Conservation (phyloP, 1,140 invertebrate genomes). For the Drosophila pallidifrons region DNA sequence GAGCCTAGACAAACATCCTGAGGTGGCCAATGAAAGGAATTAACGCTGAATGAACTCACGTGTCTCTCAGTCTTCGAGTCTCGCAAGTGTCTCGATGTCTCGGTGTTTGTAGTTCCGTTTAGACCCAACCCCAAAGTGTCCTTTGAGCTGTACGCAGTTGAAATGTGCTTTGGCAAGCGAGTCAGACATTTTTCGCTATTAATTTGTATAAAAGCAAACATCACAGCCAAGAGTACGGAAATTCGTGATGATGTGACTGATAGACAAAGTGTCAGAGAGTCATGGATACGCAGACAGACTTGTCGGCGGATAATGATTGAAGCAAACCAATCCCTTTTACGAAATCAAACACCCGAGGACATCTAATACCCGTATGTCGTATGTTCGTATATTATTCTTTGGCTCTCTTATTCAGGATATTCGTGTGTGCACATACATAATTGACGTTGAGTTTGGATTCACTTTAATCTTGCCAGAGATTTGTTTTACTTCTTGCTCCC, state of each 20-base stretch:
- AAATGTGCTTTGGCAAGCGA: constrained; percentile 40
- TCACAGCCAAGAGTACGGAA: constrained; percentile 42
- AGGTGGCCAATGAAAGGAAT: constrained; percentile 36
- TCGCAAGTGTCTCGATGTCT: background rate
- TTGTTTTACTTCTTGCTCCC: constrained; percentile 46
- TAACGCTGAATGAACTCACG: constrained; percentile 47
- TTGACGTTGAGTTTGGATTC: constrained; percentile 59
- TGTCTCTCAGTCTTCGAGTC: constrained; percentile 6
- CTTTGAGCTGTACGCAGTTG: constrained; percentile 43
- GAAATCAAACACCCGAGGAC: constrained; percentile 60
- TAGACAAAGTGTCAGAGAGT: background rate
- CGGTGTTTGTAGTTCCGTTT: constrained; percentile 26
- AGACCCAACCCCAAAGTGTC: constrained; percentile 8
- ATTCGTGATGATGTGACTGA: constrained; percentile 25
- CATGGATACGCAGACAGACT: background rate
- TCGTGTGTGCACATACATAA: constrained; percentile 58
- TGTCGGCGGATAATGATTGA: constrained; percentile 51
- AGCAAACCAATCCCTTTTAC: constrained; percentile 51
- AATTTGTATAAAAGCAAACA: constrained; percentile 66
- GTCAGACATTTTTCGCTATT: constrained; percentile 56
- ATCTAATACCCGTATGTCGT: constrained; percentile 8
- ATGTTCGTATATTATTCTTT: background rate
- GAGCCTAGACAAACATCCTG: constrained; percentile 52
- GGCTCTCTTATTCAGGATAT: background rate
- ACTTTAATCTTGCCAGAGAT: constrained; percentile 65